phyloP scores from a whole-genome alignment of 1,140 invertebrate species.

The Heterodera schachtii region DNA sequence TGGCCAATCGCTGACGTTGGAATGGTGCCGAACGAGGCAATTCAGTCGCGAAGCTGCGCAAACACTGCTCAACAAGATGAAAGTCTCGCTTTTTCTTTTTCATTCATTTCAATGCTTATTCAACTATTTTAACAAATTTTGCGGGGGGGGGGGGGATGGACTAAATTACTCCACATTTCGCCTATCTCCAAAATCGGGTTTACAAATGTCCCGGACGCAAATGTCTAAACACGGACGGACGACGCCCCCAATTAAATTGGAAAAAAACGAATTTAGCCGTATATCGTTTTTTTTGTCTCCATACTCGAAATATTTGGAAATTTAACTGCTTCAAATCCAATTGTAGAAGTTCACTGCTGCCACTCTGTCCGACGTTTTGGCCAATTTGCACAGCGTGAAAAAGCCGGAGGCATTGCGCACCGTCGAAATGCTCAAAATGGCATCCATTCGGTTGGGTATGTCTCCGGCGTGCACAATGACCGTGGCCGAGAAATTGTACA shows the following conservation, averaged over 20 bases:
- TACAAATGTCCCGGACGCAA: no score
- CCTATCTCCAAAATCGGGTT: no score
- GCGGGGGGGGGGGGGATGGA: no score
- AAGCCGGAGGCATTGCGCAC: conserved; percentile 77
- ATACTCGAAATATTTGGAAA: not conserved
- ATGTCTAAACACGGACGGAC: no score
- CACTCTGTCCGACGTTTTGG: conserved; percentile 28
- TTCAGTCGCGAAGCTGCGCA: conserved; percentile 94
- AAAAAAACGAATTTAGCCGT: no score
- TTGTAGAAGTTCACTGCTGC: not conserved
- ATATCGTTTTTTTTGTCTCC: not conserved
- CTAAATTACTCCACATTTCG: no score
- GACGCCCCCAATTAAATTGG: no score
- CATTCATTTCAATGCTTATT: no score
- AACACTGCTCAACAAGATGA: conserved; percentile 83
- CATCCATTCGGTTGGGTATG: conserved; percentile 88
- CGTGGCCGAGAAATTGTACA: conserved; percentile 72
- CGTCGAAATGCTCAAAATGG: conserved; percentile 88
- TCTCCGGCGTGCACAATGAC: conserved; percentile 66
- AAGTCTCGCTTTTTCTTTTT: conserved; percentile 66
- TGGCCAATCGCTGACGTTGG: conserved; percentile 71
- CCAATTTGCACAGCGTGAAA: conserved; percentile 57
- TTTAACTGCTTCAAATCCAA: not conserved
- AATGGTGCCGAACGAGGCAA: conserved; percentile 84
- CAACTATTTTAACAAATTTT: no score